Evolutionary conservation across 2,888 invertebrate genomes (phyloP).

Genomic region (Rhimphoctona megacephalus): DNA sequence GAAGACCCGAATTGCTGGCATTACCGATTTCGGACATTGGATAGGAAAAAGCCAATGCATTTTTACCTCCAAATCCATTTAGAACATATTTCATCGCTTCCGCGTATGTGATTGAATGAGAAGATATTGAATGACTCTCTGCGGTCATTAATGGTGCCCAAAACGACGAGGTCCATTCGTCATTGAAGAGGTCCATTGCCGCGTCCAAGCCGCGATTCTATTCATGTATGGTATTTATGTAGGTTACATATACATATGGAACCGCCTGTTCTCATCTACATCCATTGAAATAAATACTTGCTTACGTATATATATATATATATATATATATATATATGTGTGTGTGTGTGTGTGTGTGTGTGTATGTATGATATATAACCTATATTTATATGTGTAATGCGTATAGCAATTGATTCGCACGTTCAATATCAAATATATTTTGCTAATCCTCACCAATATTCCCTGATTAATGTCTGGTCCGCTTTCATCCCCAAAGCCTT

Average conservation of each 20-base stretch:
- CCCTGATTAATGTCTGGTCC: constrained; percentile 52
- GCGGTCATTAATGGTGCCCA: constrained; percentile 64
- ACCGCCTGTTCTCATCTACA: constrained; percentile 25
- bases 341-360: too few species aligned
- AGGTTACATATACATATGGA: neutral
- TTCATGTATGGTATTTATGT: constrained; percentile 16
- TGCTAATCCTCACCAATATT: constrained; percentile 48
- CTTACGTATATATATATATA: neutral
- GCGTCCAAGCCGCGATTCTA: constrained; percentile 46
- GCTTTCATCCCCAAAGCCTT: neutral
- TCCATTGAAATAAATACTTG: constrained; percentile 12
- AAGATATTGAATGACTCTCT: too few species aligned
- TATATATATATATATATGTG: too few species aligned
- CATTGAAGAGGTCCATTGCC: constrained; percentile 38
- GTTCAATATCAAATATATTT: constrained; percentile 62
- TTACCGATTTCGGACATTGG: constrained; percentile 57
- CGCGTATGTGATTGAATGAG: constrained; percentile 51
- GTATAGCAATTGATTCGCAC: constrained; percentile 42
- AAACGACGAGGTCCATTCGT: constrained; percentile 57
- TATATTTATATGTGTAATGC: constrained; percentile 9
- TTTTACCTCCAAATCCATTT: constrained; percentile 68
- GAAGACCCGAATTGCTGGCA: constrained; percentile 56
- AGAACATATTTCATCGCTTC: constrained; percentile 66
- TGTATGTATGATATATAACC: neutral
- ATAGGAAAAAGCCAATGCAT: constrained; percentile 58